phyloP scores from a whole-genome alignment of 1,140 invertebrate species.

The Drosophila mayri region DNA sequence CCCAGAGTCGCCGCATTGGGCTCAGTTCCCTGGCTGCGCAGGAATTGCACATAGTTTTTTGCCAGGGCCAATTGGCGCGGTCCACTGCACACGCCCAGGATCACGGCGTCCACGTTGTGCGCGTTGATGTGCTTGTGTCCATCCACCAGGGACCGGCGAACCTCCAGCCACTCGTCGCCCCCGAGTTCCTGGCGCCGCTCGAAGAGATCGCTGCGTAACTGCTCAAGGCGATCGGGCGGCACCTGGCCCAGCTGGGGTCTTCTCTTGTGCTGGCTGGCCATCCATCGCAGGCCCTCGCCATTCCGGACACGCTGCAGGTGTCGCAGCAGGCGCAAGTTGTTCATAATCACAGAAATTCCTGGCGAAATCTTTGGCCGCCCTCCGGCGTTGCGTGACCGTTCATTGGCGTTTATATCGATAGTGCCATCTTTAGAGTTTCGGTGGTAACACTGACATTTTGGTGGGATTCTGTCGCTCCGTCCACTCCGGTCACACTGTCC shows the following conservation, averaged over 20 bases:
- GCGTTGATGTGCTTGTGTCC: constrained; percentile 79
- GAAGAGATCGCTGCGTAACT: constrained; percentile 57
- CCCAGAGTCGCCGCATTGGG: constrained; percentile 86
- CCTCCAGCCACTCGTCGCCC: constrained; percentile 56
- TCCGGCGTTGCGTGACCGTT: constrained; percentile 1
- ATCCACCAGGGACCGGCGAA: constrained; percentile 47
- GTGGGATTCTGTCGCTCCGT: neutral
- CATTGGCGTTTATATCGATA: neutral
- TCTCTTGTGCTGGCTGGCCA: constrained; percentile 61
- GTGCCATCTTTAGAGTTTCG: neutral
- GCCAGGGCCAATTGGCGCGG: constrained; percentile 85
- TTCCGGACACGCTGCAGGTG: constrained; percentile 13
- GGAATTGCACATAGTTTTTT: constrained; percentile 87
- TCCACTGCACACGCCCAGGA: constrained; percentile 86
- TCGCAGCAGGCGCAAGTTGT: constrained; percentile 50
- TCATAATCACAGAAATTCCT: constrained; percentile 31
- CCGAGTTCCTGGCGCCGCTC: constrained; percentile 36
- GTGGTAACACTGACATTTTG: neutral
- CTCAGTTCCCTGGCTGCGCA: constrained; percentile 84
- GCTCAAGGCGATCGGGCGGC: constrained; percentile 55
- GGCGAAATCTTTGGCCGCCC: neutral
- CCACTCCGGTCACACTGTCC: neutral
- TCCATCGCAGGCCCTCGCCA: neutral
- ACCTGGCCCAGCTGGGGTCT: constrained; percentile 35
- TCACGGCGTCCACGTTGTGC: constrained; percentile 86